Conservation (phyloP, 1,140 invertebrate species). For the Coenobita brevimanus region DNA sequence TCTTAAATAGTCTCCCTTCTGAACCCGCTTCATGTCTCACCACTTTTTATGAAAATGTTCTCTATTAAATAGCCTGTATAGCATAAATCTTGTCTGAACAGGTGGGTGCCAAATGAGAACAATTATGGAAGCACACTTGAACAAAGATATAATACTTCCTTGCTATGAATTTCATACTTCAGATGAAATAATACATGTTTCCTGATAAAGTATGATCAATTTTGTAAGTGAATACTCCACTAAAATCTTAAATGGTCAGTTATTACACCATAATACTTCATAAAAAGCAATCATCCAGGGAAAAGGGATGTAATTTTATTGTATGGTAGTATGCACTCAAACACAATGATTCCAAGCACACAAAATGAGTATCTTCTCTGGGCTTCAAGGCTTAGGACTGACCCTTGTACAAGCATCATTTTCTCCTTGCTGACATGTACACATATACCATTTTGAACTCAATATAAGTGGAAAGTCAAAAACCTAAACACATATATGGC, state of each 20-base stretch:
- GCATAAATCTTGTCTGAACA: not conserved
- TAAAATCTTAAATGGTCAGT: too few relatives aligned
- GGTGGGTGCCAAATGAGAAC: slow-evolving; percentile 17
- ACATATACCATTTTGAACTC: slow-evolving; percentile 48
- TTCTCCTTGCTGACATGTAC: slow-evolving; percentile 28
- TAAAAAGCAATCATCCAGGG: slow-evolving; percentile 13
- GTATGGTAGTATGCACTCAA: not conserved
- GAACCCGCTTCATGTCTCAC: slow-evolving; percentile 23
- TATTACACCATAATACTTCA: not conserved
- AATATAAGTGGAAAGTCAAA: slow-evolving; percentile 21
- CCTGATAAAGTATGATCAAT: not conserved
- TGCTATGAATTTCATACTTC: slow-evolving; percentile 20
- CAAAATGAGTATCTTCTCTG: slow-evolving; percentile 46
- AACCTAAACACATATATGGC: slow-evolving; percentile 62
- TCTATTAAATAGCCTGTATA: too few relatives aligned
- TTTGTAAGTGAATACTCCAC: too few relatives aligned
- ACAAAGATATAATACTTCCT: slow-evolving; percentile 45
- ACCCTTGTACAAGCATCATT: slow-evolving; percentile 5
- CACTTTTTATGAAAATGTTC: too few relatives aligned
- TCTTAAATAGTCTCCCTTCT: too few relatives aligned
- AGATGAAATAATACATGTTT: not conserved
- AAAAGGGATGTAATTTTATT: slow-evolving; percentile 20
- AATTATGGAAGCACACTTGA: slow-evolving; percentile 57
- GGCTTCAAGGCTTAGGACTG: slow-evolving; percentile 22
- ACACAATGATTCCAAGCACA: slow-evolving; percentile 30